A percentile compares a stretch with the other conserved stretches of the same genome.
Conservation (phyloP, 2,113 vertebrate genomes). For the Mormyrus lacerda region DNA sequence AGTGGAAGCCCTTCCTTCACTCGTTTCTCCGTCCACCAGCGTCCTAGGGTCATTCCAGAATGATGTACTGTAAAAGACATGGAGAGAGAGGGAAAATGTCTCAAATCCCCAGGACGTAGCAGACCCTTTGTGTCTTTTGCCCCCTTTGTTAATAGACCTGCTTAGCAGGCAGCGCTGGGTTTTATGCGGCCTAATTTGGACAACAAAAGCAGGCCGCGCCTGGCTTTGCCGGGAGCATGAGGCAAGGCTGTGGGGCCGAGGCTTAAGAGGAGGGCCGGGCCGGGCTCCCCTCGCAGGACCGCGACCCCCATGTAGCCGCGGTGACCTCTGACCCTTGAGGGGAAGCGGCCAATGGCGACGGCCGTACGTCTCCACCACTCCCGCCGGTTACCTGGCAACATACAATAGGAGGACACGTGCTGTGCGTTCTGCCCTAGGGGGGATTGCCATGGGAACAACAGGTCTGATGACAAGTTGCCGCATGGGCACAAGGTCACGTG, state of each 20-base stretch:
- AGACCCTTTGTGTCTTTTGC: slow-evolving; percentile 37
- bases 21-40: not conserved
- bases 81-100: slow-evolving; percentile 22
- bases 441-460: slow-evolving; percentile 51
- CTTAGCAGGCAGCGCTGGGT: slow-evolving; percentile 25
- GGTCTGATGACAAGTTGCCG: slow-evolving; percentile 17
- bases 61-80: slow-evolving; percentile 21
- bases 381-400: slow-evolving; percentile 53
- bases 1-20: not conserved
- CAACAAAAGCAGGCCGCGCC: slow-evolving; percentile 21
- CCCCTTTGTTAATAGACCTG: slow-evolving; percentile 27
- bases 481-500: not conserved
- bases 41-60: not conserved
- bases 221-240: slow-evolving; percentile 26
- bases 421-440: slow-evolving; percentile 25
- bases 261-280: not conserved
- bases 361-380: slow-evolving; percentile 35
- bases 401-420: slow-evolving; percentile 35
- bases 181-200: slow-evolving; percentile 26
- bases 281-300: not conserved
- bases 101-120: slow-evolving; percentile 28
- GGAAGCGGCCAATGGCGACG: slow-evolving; percentile 37
- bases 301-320: slow-evolving; percentile 26
- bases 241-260: not conserved
- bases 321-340: slow-evolving; percentile 45